Conservation (phyloP, 2,113 vertebrate species). For the Sinocyclocheilus rhinocerous region DNA sequence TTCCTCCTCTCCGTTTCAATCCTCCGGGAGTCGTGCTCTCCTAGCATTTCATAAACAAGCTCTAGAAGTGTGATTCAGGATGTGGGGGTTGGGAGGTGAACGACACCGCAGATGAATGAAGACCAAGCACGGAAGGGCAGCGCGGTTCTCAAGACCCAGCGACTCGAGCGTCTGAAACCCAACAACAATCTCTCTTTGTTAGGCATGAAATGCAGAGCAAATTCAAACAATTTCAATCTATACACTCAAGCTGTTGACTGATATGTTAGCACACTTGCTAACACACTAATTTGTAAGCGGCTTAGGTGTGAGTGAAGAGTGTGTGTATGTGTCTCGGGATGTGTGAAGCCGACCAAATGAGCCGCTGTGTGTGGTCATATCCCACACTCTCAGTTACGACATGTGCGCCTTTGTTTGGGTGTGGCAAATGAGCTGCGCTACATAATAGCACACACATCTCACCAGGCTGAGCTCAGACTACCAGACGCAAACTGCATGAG, state of each 20-base stretch:
- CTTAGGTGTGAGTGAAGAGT: constrained; percentile 31
- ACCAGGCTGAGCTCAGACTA: constrained; percentile 22
- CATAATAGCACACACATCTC: constrained; percentile 14
- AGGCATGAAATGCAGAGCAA: background rate
- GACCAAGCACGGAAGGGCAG: constrained; percentile 35
- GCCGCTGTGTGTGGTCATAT: constrained; percentile 41
- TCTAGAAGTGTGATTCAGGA: constrained; percentile 47
- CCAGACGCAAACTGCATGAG: background rate
- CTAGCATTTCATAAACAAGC: constrained; percentile 57
- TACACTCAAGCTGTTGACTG: constrained; percentile 5
- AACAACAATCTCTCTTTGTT: constrained; percentile 9
- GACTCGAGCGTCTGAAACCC: constrained; percentile 16
- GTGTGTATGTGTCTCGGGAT: constrained; percentile 10
- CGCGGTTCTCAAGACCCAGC: constrained; percentile 40
- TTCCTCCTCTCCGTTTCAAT: constrained; percentile 51
- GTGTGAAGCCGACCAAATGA: constrained; percentile 21
- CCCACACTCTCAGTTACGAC: background rate
- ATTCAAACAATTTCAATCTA: constrained; percentile 29
- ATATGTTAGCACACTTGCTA: constrained; percentile 14
- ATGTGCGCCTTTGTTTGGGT: constrained; percentile 39
- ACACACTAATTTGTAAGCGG: constrained; percentile 12
- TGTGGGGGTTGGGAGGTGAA: constrained; percentile 39
- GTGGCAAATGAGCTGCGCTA: background rate
- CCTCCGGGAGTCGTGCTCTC: constrained; percentile 54
- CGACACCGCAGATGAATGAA: constrained; percentile 46